Conservation (phyloP, 2,797 vertebrate species). For the Cynopterus sphinx region DNA sequence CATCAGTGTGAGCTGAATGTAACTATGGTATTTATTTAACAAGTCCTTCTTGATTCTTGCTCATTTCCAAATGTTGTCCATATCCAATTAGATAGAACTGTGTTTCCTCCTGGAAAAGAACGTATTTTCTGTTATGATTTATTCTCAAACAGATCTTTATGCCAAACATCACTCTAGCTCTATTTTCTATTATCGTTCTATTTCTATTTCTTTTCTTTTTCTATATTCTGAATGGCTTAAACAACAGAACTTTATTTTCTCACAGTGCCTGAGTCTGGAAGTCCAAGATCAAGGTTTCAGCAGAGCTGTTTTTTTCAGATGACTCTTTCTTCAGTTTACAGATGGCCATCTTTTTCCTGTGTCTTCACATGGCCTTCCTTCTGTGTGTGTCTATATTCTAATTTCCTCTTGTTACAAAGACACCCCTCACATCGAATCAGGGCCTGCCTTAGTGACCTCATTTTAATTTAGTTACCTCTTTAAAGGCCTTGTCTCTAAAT, state of each 20-base stretch:
- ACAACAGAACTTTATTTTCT: not conserved
- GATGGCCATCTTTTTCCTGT: not conserved
- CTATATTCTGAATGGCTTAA: not conserved
- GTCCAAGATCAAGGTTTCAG: not conserved
- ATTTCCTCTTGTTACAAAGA: not conserved
- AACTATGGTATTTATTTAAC: not conserved
- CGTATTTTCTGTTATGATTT: not conserved
- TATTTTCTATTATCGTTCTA: not conserved
- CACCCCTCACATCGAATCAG: not conserved
- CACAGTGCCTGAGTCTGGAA: not conserved
- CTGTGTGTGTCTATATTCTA: not conserved
- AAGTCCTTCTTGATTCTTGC: not conserved
- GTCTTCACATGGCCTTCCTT: not conserved
- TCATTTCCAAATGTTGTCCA: not conserved
- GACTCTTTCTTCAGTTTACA: not conserved
- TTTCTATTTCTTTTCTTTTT: not conserved
- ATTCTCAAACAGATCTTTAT: not conserved
- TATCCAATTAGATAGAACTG: not conserved
- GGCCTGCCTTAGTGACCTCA: not conserved
- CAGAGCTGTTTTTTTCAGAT: not conserved
- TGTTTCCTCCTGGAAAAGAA: constrained; percentile 18
- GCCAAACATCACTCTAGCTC: not conserved
- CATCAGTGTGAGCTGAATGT: not conserved
- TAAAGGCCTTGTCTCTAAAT: not conserved
- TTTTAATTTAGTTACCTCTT: not conserved